A percentile compares a stretch with the other conserved stretches of the same genome.
Conservation (phyloP, 2,888 invertebrate species). For the Spialia ferax region DNA sequence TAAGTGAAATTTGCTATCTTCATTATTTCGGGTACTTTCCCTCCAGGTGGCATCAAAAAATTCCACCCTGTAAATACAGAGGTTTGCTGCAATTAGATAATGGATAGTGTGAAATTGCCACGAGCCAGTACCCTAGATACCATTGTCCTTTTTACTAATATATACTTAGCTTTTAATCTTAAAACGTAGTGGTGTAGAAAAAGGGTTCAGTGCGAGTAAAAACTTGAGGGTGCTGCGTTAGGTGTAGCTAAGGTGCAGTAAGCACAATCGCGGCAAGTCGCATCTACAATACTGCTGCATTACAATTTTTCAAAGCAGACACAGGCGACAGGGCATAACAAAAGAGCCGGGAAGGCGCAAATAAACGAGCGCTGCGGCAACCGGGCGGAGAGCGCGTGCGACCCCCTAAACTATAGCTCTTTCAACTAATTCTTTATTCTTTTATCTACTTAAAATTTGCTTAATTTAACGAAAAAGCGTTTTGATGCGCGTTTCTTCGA, state of each 20-base stretch:
- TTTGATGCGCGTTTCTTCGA: neutral
- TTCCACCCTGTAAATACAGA: no score
- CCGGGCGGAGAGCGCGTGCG: constrained; percentile 66
- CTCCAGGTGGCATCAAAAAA: no score
- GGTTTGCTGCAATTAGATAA: no score
- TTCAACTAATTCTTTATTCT: constrained; percentile 48
- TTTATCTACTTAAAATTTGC: constrained; percentile 38
- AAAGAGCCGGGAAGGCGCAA: constrained; percentile 83
- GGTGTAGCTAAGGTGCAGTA: constrained; percentile 50
- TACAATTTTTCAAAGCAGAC: constrained; percentile 85
- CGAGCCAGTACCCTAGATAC: no score
- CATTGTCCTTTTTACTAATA: no score
- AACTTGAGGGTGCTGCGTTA: constrained; percentile 55
- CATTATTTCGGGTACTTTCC: no score
- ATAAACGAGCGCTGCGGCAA: constrained; percentile 80
- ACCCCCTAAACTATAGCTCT: constrained; percentile 55
- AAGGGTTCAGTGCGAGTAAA: constrained; percentile 48
- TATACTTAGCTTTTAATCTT: constrained; percentile 17
- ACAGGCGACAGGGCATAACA: constrained; percentile 81
- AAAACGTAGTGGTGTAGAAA: constrained; percentile 36
- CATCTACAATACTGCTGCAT: constrained; percentile 78
- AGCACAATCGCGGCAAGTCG: constrained; percentile 75
- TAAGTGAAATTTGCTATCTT: no score
- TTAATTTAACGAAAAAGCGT: neutral
- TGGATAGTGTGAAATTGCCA: no score